Base-by-base conservation (phyloP, 2,113 vertebrate species). In the Antechinus stuartii region DNA sequence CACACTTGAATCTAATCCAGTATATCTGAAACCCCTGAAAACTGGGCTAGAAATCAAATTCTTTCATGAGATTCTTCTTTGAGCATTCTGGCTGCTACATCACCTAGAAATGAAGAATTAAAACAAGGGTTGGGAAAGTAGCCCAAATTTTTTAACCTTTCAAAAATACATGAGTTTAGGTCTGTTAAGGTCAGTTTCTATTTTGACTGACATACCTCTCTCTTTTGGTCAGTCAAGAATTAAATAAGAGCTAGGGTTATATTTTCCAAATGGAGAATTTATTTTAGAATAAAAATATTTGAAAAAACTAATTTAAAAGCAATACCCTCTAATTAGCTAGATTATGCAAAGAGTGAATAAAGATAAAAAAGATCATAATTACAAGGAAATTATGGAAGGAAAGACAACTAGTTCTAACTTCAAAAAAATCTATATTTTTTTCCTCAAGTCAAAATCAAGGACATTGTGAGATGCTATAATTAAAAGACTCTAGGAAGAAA, bases 211-310 rank as follows among this genome's bases (percentile, higher is more conserved):
- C 95, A 90, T 91, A 23, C 91, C 47, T 53, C 42, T 84, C 57
- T 54, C 11, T 95, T 96, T 61, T 57, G 46, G 92, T 61, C 35
- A 47, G 7, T 57, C 90, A 47, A 96, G 42, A 94, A 90, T 95
- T 92, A 95, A 92, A n/a, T 61, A 52, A 30, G 35, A 91, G 93
- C 49, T 93, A 30, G 91, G 57, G n/a, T 76, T 61, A 89, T 6
- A 92, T 91, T 95, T 97, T 56, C 55, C 57, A 89, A 50, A 55
- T 90, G 12, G 42, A 91, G 94, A 97, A 95, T 93, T 92, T 94
- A 94, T 95, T 90, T 54, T 23, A 61, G 90, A 92, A 95, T 68
- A 76, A 94, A 94, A 14, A 57, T 76, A 57, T 55, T 96, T 97
- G 90, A 90, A 96, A 49, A 95, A 27, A 92, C 91, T 95, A 76